Percentiles rank a stretch among this genome's conserved stretches.
phyloP scores from a whole-genome alignment of 2,797 vertebrate species.

The Catamblyrhynchus diadema region DNA sequence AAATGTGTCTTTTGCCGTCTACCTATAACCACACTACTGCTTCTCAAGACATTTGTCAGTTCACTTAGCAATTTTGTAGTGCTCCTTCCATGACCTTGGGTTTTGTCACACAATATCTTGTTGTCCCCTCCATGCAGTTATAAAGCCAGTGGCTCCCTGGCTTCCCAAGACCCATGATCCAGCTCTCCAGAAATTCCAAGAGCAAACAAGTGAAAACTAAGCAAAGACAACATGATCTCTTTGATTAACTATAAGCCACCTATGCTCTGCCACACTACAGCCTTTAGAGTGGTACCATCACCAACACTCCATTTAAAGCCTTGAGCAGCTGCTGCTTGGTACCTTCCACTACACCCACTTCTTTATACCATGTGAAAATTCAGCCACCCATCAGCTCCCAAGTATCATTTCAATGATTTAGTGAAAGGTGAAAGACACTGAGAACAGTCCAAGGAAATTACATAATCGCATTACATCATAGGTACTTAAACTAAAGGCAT shows the following conservation, averaged over 20 bases:
- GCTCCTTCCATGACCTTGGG: background rate
- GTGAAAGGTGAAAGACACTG: background rate
- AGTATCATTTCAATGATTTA: background rate
- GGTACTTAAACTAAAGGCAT: background rate
- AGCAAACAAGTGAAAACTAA: background rate
- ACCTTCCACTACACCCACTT: background rate
- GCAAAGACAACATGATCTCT: background rate
- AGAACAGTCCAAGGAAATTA: background rate
- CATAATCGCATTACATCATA: background rate
- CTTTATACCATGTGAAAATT: background rate
- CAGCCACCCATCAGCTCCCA: background rate
- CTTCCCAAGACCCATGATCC: background rate
- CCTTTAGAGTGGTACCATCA: background rate
- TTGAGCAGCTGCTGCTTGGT: background rate
- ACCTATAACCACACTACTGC: background rate
- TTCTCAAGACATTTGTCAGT: background rate
- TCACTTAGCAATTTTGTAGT: background rate
- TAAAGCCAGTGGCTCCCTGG: background rate
- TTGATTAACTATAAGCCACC: background rate
- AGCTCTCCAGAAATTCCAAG: background rate
- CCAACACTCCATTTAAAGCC: background rate
- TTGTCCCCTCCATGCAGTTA: background rate
- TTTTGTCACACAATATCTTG: background rate
- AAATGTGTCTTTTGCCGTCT: background rate
- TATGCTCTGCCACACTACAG: background rate